Base-by-base conservation (phyloP, 1,140 invertebrate genomes). In the Cotesia chilonis region DNA sequence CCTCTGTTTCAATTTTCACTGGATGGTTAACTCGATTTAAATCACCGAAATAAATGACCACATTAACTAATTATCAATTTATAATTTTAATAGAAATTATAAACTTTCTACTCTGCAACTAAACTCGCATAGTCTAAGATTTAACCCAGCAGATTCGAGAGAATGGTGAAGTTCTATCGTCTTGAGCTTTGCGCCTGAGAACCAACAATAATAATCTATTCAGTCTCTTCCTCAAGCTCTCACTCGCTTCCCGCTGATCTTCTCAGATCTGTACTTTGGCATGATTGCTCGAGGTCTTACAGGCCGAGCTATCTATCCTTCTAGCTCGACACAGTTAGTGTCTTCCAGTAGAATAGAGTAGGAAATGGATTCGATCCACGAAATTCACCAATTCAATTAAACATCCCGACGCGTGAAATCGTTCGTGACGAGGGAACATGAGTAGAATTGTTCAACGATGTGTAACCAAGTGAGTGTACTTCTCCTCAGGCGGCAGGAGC, bases 381-480 rank as follows among this genome's bases (percentile, higher is more conserved):
- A 51, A 68, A 68, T 68, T 68, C 52, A 38, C 66, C 66, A 68
- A 68, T 68, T 68, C 66, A 68, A 68, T 68, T 68, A 68, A 68
- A 68, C 66, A 68, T 55, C 66, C 35, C 51, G 51, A 68, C 66
- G 51, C 66, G 66, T 68, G 66, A 68, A 68, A 68, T 68, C 66
- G 66, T 52, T 68, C 52, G 66, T 68, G 66, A 68, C 41, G 66
- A 68, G 66, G 14, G 10, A 68, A 51, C 66, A 55, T 12, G 28
- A 52, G 66, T 37, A 20, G 51, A 68, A 68, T 54, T 68, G 66
- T 37, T 12, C 52, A 66, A 0, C 66, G 28, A 37, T 36, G 51
- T 55, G 64, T 20, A 59, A 59, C 6, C 57, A 28, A 59, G 57
- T 59, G 14, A 59, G 14, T 59, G 9, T 17, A 28, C 20, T 20